A percentile compares a stretch with the other conserved stretches of the same genome.
Evolutionary conservation across 2,113 vertebrate genomes (phyloP).

Genomic region (Alexandromys fortis): DNA sequence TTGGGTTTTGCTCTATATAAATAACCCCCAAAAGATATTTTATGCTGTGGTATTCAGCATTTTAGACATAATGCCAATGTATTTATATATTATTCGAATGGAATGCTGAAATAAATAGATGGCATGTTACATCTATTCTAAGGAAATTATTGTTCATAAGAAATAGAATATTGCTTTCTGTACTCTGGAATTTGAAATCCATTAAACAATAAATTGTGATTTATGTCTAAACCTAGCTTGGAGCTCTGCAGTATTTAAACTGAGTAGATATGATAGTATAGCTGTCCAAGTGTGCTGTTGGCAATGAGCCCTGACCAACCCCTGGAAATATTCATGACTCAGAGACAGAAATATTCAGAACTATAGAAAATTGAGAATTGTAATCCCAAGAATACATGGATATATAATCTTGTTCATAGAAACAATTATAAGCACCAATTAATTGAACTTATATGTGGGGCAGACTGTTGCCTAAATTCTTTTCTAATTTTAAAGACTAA

Average conservation of each 20-base stretch:
- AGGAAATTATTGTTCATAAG: conserved; percentile 52
- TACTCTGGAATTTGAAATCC: conserved; percentile 48
- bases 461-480: background rate
- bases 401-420: conserved; percentile 50
- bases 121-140: background rate
- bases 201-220: conserved; percentile 55
- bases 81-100: conserved; percentile 7
- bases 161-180: conserved; percentile 24
- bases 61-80: background rate
- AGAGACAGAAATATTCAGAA: background rate
- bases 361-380: conserved; percentile 49
- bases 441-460: conserved; percentile 1
- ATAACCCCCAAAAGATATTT: background rate
- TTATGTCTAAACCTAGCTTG: background rate
- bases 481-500: conserved; percentile 8
- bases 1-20: conserved; percentile 11
- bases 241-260: background rate
- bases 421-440: conserved; percentile 41
- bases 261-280: conserved; percentile 32
- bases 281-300: conserved; percentile 9
- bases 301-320: conserved; percentile 18
- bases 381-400: background rate
- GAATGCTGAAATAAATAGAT: conserved; percentile 48
- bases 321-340: conserved; percentile 32
- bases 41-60: background rate